Base-by-base conservation (phyloP, 2,888 invertebrate species). In the Ectropis crepuscularia region DNA sequence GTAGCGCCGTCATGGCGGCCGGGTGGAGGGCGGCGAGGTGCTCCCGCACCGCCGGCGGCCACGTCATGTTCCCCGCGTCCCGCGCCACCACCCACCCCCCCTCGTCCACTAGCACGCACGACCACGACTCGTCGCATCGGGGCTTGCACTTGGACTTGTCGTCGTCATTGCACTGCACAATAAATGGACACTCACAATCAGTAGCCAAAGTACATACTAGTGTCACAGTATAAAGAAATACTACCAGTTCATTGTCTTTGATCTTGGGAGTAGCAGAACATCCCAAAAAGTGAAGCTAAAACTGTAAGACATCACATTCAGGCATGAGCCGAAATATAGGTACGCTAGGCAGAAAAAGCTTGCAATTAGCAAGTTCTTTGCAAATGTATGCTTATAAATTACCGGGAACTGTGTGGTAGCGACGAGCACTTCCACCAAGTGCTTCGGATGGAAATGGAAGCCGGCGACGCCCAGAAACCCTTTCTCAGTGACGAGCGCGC, bases 21-120 rank as follows among this genome's bases (percentile, higher is more conserved):
- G 92, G 92, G 69, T 87, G 80, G 2, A 80, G 65, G 0, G 80
- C 77, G 0, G 89, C 82, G 6, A 92, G 79, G 68, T 92, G 92
- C 48, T 85, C 80, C 0, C 86, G 74, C 2, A 83, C 71, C 2
- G 78, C 79, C 0, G 79, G 75, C 4, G 79, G 75, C 5, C 70
- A 76, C 2, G 79, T 70, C n/a, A 74, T 74, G 46, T 75, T 75
- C 0, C 53, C 57, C 2, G 70, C 75, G 8, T 84, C 83, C n/a
- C 81, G 76, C 0, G 87, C 79, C 6, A 92, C 81, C 7, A 92
- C 78, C 92, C 92, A 92, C 1, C 89, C 92, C 0, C 81, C 84
- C 51, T 92, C 92, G 74, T 92, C 92, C 4, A 92, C 75, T n/a
- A 92, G 61, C 47, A 91, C 76, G 69, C 92, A 92, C 0, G 82